Percentiles rank a stretch among this genome's conserved stretches.
These are phyloP conservation scores for Neodiprion virginianus DNA, from an alignment of 1,140 invertebrate species.

Conservation along the genomic window DNA sequence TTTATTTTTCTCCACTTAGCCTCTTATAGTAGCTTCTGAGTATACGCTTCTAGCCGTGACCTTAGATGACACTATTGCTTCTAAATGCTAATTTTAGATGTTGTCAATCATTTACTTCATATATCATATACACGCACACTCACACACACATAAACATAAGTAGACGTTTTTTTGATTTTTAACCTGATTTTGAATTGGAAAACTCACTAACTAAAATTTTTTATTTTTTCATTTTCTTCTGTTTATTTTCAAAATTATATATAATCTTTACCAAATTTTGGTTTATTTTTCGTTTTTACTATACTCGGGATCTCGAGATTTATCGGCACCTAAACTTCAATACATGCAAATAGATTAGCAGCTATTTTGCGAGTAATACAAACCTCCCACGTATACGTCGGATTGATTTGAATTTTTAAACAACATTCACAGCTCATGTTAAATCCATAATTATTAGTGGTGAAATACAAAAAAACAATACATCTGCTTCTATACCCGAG, in stretches of 20 bases:
- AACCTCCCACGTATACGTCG: neutral
- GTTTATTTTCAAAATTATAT: neutral
- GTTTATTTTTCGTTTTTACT: neutral
- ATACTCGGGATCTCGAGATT: neutral
- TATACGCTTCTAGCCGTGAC: conserved; percentile 42
- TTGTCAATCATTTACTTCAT: neutral
- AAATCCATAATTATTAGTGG: no score
- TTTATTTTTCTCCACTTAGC: conserved; percentile 27
- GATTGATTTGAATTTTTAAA: neutral
- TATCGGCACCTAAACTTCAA: neutral
- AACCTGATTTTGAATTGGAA: conserved; percentile 16
- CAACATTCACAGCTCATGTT: neutral
- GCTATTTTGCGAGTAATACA: conserved; percentile 1
- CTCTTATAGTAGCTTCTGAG: conserved; percentile 32
- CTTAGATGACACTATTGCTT: neutral
- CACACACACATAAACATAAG: conserved; percentile 11
- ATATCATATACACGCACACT: conserved; percentile 11
- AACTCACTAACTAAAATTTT: conserved; percentile 8
- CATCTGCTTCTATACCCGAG: no score
- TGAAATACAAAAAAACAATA: no score
- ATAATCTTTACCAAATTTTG: conserved; percentile 10
- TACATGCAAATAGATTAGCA: neutral
- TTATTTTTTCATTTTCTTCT: neutral
- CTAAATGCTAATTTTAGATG: conserved; percentile 12
- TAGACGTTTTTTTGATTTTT: conserved; percentile 13